A percentile compares a stretch with the other conserved stretches of the same genome.
Evolutionary conservation across 1,140 invertebrate genomes (phyloP).

Genomic region (Cotesia vestalis): DNA sequence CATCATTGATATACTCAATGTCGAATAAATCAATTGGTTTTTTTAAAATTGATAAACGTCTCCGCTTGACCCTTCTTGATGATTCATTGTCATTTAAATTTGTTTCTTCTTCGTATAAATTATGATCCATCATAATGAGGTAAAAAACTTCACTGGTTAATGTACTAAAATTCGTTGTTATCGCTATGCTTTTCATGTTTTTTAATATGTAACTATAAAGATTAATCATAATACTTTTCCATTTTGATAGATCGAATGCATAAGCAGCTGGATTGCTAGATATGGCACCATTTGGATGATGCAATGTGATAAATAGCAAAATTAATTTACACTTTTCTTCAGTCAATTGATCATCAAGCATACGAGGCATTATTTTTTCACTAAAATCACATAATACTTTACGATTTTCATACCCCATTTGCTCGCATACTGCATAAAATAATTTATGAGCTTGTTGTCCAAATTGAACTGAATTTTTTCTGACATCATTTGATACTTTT

Average conservation of each 20-base stretch:
- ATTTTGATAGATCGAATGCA: conserved; percentile 46
- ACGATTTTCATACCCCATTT: conserved; percentile 52
- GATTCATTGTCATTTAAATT: conserved; percentile 23
- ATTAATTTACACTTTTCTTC: conserved; percentile 52
- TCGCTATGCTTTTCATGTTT: conserved; percentile 42
- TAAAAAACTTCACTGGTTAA: conserved; percentile 48
- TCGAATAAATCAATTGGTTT: conserved; percentile 45
- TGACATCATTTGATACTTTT: conserved; percentile 39
- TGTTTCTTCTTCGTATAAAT: conserved; percentile 17
- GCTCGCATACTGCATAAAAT: conserved; percentile 43
- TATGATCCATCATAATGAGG: conserved; percentile 42
- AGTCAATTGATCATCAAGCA: conserved; percentile 44
- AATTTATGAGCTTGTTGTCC: conserved; percentile 46
- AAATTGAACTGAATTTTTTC: conserved; percentile 35
- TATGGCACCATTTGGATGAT: conserved; percentile 53
- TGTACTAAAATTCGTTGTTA: conserved; percentile 42
- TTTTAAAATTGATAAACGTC: conserved; percentile 35
- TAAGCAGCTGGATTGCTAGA: conserved; percentile 41
- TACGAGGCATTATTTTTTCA: conserved; percentile 47
- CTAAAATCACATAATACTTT: conserved; percentile 51
- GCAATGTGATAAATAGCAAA: conserved; percentile 51
- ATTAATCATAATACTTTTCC: conserved; percentile 48
- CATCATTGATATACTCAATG: conserved; percentile 23
- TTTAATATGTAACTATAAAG: conserved; percentile 49
- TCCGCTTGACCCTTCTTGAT: conserved; percentile 41